Evolutionary conservation across 2,888 invertebrate species (phyloP).

Genomic region (Ichneumon xanthorius): DNA sequence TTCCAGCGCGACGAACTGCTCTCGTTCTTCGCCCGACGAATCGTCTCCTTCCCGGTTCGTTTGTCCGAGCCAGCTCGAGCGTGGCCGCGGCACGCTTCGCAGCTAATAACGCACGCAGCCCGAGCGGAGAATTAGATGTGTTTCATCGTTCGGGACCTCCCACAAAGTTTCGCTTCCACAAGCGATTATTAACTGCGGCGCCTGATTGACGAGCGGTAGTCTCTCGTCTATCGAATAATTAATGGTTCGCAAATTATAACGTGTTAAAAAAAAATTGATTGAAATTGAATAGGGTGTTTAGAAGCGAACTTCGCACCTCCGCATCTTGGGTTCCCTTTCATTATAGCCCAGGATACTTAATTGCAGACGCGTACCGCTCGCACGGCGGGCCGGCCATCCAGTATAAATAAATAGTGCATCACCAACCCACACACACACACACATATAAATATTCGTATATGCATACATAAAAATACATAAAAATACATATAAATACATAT

Average conservation of each 20-base stretch:
- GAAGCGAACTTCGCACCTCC: conserved; percentile 24
- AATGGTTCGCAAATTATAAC: conserved; percentile 16
- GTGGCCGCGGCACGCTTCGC: not conserved
- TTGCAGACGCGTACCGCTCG: not conserved
- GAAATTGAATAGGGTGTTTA: conserved; percentile 21
- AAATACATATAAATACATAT: not conserved
- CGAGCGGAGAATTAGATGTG: conserved; percentile 16
- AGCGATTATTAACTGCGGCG: conserved; percentile 13
- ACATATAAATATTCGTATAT: not conserved
- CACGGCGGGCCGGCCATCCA: not conserved
- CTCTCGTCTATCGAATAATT: conserved; percentile 22
- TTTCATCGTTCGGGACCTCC: conserved; percentile 40
- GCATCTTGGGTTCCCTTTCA: not conserved
- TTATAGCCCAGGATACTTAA: not conserved
- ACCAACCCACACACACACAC: not conserved
- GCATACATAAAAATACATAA: conserved; percentile 2
- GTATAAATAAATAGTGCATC: conserved; percentile 30
- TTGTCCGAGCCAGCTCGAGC: not conserved
- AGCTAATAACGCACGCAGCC: conserved; percentile 14
- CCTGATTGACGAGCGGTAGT: conserved; percentile 35
- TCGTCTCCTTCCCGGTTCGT: conserved; percentile 15
- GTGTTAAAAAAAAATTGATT: conserved; percentile 14
- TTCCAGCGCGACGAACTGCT: not conserved
- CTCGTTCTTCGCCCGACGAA: not conserved
- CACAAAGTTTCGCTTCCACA: conserved; percentile 1